phyloP scores from a whole-genome alignment of 1,140 invertebrate species.

The Macrobrachium nipponense region DNA sequence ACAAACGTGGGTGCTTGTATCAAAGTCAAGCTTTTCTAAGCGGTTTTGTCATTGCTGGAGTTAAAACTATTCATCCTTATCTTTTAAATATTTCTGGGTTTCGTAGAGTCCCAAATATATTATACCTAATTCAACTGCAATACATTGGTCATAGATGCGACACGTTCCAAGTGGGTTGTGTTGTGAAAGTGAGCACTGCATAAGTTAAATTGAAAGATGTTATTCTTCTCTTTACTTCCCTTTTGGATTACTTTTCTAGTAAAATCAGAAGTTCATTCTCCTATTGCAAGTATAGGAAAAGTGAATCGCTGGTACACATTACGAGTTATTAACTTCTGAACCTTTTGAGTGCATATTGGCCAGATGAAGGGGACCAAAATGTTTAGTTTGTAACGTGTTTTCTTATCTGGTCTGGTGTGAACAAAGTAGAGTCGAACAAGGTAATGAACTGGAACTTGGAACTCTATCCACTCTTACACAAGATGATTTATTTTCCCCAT shows the following conservation, averaged over 20 bases:
- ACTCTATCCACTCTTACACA: no score
- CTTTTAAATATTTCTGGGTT: conserved; percentile 51
- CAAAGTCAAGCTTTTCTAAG: conserved; percentile 54
- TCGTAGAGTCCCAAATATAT: conserved; percentile 56
- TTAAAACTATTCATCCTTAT: conserved; percentile 44
- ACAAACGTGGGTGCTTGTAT: conserved; percentile 58
- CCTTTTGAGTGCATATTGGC: no score
- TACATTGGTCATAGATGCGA: conserved; percentile 47
- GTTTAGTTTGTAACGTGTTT: neutral
- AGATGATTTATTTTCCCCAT: no score
- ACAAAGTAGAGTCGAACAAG: no score
- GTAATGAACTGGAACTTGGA: no score
- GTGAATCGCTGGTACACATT: neutral
- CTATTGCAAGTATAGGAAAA: conserved; percentile 34
- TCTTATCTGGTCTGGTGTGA: no score
- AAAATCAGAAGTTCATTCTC: conserved; percentile 26
- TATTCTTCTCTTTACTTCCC: neutral
- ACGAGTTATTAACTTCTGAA: neutral
- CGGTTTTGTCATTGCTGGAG: conserved; percentile 40
- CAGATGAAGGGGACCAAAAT: conserved; percentile 46
- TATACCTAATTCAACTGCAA: conserved; percentile 45
- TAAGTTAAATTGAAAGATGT: neutral
- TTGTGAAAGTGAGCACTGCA: conserved; percentile 56
- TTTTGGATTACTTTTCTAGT: neutral
- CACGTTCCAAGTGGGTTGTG: conserved; percentile 49